Evolutionary conservation across 2,888 invertebrate genomes (phyloP), one percentile per base, ranked within the genome.

Genomic region (Gisinianus flammeolus): DNA sequence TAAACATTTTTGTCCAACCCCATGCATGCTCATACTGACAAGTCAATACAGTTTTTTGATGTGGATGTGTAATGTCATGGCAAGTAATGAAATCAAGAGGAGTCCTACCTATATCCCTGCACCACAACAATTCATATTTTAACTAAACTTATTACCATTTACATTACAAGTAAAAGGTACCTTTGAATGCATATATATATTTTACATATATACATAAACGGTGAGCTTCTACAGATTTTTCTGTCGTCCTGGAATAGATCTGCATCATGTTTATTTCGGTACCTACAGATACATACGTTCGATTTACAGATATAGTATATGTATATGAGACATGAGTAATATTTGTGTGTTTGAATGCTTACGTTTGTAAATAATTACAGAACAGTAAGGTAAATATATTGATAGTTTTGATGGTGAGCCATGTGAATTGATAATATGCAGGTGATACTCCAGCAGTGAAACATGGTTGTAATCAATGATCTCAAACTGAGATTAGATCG

Each of bases 401-500:
- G 44, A 71, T 26, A 71, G 71, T 71, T 71, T 8, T 44, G 69
- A 69, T 35, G 26, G 71, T 30, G 8, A 10, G 30, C 56, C 30
- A 2, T 26, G 12, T 26, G 22, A 26, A 16, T 28, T 62, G 62
- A 22, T 26, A 22, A 33, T 33, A 31, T 33, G 33, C 58, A 72
- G 72, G 72, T 72, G 72, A 72, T 72, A 33, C 30, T 72, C 58
- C 58, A 56, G 10, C 72, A 22, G 72, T 28, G 72, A 72, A 71
- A 58, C 52, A 72, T 72, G 72, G 58, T 24, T 72, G 33, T 72
- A 72, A 72, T 72, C 72, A 72, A 72, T 72, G 72, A 72, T 72
- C 56, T 72, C 12, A 4, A 52, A 33, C 31, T 2, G 24, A 72
- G 72, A 72, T 72, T 72, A 58, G 72, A 54, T 72, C 58, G 30